phyloP scores from a whole-genome alignment of 2,113 vertebrate species.

The Protomyctophum bolini region DNA sequence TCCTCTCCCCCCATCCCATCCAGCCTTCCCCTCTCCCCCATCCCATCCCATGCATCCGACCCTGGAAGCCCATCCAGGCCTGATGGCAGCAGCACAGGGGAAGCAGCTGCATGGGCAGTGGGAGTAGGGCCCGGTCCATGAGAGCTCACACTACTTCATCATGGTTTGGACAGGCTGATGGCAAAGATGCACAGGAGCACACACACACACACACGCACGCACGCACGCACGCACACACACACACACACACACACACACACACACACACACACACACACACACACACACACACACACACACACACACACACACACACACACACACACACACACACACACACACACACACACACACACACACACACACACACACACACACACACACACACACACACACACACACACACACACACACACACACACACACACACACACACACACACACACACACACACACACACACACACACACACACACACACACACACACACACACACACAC shows the following conservation, averaged over 20 bases:
- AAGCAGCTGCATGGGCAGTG: constrained; percentile 68
- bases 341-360: too few relatives aligned
- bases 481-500: background rate
- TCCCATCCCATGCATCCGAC: constrained; percentile 12
- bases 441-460: background rate
- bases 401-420: too few relatives aligned
- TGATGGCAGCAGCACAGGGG: constrained; percentile 60
- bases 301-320: too few relatives aligned
- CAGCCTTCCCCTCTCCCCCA: constrained; percentile 11
- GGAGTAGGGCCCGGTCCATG: constrained; percentile 56
- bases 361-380: too few relatives aligned
- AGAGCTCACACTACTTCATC: constrained; percentile 50
- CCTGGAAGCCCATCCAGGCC: constrained; percentile 58
- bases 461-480: background rate
- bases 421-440: background rate
- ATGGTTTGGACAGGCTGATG: constrained; percentile 54
- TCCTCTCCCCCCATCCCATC: constrained; percentile 14
- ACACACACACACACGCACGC: too few relatives aligned
- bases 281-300: too few relatives aligned
- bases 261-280: too few relatives aligned
- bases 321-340: too few relatives aligned
- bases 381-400: too few relatives aligned
- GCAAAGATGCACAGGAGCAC: constrained; percentile 50
- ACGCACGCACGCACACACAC: constrained; percentile 1
- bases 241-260: background rate